A percentile compares a stretch with the other conserved stretches of the same genome.
phyloP scores from a whole-genome alignment of 2,888 invertebrate species.

The Cephus nigrinus region DNA sequence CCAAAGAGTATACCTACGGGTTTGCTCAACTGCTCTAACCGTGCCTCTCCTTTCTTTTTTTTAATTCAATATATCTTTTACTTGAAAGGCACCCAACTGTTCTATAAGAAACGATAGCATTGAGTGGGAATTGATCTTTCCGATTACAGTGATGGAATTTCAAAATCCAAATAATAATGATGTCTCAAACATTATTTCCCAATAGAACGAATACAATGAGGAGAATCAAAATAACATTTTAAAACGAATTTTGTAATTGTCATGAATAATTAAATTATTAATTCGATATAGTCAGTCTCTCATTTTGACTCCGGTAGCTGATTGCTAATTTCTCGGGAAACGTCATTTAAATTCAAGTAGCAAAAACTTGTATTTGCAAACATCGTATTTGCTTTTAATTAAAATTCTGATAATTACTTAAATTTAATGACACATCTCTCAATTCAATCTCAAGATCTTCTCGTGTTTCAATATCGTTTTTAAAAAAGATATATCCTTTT shows the following conservation, averaged over 20 bases:
- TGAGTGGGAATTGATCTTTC: not conserved
- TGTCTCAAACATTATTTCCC: not conserved
- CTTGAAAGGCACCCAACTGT: not conserved
- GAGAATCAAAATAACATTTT: not conserved
- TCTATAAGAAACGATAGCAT: not conserved
- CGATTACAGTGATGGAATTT: not conserved
- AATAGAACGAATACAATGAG: not conserved
- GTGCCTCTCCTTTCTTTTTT: not conserved
- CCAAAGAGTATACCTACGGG: conserved; percentile 25
- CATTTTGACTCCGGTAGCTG: not conserved
- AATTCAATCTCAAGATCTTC: not conserved
- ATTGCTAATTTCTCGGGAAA: not conserved
- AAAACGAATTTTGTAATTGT: not conserved
- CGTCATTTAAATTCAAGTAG: not conserved
- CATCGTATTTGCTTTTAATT: not conserved
- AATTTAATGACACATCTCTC: not conserved
- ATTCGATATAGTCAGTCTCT: not conserved
- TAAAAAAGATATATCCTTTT: not conserved
- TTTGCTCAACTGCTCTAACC: not conserved
- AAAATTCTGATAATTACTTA: not conserved
- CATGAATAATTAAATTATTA: not conserved
- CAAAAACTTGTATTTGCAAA: not conserved
- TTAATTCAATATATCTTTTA: not conserved
- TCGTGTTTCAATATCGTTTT: not conserved
- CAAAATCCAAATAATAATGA: not conserved